Evolutionary conservation across 2,888 invertebrate species (phyloP).

Genomic region (Drepana falcataria): DNA sequence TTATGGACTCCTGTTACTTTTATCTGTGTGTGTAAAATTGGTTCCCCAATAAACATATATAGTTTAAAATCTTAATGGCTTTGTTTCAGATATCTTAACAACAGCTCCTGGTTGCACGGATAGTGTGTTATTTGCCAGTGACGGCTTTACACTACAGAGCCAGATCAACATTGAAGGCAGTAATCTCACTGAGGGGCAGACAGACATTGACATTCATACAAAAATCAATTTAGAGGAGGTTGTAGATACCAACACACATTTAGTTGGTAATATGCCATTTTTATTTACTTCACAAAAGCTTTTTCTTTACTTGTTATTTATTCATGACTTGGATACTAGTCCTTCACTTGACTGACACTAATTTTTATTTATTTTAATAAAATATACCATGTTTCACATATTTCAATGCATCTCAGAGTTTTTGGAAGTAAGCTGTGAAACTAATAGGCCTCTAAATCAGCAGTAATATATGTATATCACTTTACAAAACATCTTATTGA

Average conservation of each 20-base stretch:
- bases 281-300: neutral
- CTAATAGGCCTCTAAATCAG: too few relatives aligned
- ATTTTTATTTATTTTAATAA: neutral
- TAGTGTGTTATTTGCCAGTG: constrained; percentile 77
- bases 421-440: too few relatives aligned
- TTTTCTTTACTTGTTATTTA: neutral
- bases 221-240: constrained; percentile 80
- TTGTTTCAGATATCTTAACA: constrained; percentile 69
- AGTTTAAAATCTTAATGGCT: too few relatives aligned
- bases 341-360: too few relatives aligned
- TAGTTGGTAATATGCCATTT: constrained; percentile 59
- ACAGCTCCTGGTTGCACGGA: constrained; percentile 84
- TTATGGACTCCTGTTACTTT: too few relatives aligned
- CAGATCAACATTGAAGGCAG: constrained; percentile 28
- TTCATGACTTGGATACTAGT: too few relatives aligned
- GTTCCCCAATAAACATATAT: too few relatives aligned
- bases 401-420: too few relatives aligned
- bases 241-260: constrained; percentile 79
- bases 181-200: constrained; percentile 29
- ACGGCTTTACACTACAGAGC: constrained; percentile 69
- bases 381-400: constrained; percentile 10
- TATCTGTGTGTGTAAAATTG: too few relatives aligned
- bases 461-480: too few relatives aligned
- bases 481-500: too few relatives aligned
- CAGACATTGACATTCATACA: constrained; percentile 45